phyloP scores from a whole-genome alignment of 2,888 invertebrate species.

The Athalia cordata region DNA sequence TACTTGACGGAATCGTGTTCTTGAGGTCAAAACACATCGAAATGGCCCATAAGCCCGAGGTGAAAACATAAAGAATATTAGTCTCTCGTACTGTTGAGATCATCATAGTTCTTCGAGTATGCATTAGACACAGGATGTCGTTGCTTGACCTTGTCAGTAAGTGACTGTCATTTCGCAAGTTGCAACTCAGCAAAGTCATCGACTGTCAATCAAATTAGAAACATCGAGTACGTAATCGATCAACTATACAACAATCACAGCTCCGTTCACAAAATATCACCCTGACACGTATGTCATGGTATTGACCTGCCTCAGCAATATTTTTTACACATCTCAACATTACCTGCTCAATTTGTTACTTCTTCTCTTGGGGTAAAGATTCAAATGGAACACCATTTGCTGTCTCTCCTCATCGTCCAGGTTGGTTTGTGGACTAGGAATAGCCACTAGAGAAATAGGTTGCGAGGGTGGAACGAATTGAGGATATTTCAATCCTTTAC shows the following conservation, averaged over 20 bases:
- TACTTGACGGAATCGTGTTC: too few relatives aligned
- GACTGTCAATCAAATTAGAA: background rate
- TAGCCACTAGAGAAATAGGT: slow-evolving; percentile 56
- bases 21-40: too few relatives aligned
- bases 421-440: slow-evolving; percentile 54
- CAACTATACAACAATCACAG: background rate
- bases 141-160: too few relatives aligned
- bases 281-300: background rate
- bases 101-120: too few relatives aligned
- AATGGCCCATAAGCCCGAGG: too few relatives aligned
- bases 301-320: background rate
- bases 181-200: background rate
- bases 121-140: too few relatives aligned
- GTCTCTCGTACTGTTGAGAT: too few relatives aligned
- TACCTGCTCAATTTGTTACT: slow-evolving; percentile 63
- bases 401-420: slow-evolving; percentile 66
- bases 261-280: too few relatives aligned
- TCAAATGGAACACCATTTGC: slow-evolving; percentile 81
- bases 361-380: slow-evolving; percentile 78
- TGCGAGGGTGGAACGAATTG: slow-evolving; percentile 47
- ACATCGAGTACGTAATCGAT: background rate
- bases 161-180: too few relatives aligned
- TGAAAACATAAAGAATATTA: too few relatives aligned
- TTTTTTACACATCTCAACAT: background rate
- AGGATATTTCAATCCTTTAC: slow-evolving; percentile 57